phyloP scores from a whole-genome alignment of 2,797 vertebrate genomes.

The Periophthalmus magnuspinnatus region DNA sequence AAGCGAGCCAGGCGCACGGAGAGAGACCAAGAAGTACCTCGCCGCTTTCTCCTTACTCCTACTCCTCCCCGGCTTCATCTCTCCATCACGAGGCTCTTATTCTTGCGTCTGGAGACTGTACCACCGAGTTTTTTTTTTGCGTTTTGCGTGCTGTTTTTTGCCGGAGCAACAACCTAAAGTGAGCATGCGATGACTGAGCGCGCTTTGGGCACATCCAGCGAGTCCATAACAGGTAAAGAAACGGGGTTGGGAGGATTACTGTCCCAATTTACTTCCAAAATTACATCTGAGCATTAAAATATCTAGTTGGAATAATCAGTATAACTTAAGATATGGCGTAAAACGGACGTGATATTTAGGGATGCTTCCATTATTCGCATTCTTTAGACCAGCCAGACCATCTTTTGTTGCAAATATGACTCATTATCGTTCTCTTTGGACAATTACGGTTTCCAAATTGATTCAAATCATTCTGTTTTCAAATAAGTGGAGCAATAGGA shows the following conservation, averaged over 20 bases:
- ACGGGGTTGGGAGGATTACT: no score
- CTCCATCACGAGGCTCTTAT: neutral
- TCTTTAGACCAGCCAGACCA: no score
- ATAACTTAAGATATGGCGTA: no score
- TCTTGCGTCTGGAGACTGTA: slow-evolving; percentile 24
- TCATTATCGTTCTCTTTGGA: neutral
- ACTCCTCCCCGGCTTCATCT: neutral
- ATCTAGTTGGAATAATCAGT: no score
- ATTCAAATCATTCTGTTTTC: neutral
- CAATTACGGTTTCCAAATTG: neutral
- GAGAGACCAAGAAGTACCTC: no score
- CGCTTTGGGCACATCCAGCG: slow-evolving; percentile 70
- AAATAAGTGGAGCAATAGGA: neutral
- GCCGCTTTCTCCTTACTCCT: no score
- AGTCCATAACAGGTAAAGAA: slow-evolving; percentile 78
- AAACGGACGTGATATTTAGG: no score
- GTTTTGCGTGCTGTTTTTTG: slow-evolving; percentile 27
- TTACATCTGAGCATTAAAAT: no score
- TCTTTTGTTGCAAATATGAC: neutral
- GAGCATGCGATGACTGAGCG: slow-evolving; percentile 83
- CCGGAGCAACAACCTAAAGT: slow-evolving; percentile 55
- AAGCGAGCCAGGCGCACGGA: slow-evolving; percentile 32
- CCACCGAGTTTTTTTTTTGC: neutral
- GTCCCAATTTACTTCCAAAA: no score
- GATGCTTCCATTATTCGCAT: no score